Conservation (phyloP, 1,140 invertebrate species). For the Zaprionus ornatus region DNA sequence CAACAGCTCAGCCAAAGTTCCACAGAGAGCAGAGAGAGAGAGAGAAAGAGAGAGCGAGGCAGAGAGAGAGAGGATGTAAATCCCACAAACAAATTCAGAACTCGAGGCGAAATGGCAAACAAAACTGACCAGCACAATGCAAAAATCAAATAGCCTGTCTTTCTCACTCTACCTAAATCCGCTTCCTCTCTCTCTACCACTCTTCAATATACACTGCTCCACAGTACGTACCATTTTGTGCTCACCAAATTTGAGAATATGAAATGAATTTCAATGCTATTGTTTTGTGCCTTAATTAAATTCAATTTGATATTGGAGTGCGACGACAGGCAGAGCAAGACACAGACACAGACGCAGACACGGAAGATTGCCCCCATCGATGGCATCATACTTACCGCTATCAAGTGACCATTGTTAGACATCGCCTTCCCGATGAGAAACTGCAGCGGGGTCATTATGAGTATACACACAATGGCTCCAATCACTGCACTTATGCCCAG, state of each 20-base stretch:
- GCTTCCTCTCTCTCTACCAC: not conserved
- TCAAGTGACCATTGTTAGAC: conserved; percentile 88
- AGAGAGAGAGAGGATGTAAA: not conserved
- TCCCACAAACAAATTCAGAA: conserved; percentile 37
- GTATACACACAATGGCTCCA: conserved; percentile 88
- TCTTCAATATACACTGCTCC: not conserved
- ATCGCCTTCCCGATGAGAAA: conserved; percentile 89
- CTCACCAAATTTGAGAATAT: conserved; percentile 11
- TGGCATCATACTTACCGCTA: conserved; percentile 86
- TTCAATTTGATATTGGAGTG: conserved; percentile 8
- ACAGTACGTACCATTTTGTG: conserved; percentile 5
- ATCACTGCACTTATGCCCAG: conserved; percentile 91
- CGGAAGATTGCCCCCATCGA: not conserved
- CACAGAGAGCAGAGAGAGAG: not conserved
- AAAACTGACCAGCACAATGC: conserved; percentile 26
- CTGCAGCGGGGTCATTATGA: conserved; percentile 89
- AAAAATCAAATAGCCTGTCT: conserved; percentile 6
- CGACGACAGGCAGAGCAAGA: not conserved
- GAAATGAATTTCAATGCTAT: conserved; percentile 25
- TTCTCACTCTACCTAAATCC: too few relatives aligned
- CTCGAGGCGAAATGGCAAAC: conserved; percentile 28
- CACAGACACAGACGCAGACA: too few relatives aligned
- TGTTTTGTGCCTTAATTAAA: conserved; percentile 30
- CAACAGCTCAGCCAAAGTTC: conserved; percentile 17
- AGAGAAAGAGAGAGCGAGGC: not conserved